phyloP scores from a whole-genome alignment of 1,140 invertebrate species.

The Diorhabda sublineata region DNA sequence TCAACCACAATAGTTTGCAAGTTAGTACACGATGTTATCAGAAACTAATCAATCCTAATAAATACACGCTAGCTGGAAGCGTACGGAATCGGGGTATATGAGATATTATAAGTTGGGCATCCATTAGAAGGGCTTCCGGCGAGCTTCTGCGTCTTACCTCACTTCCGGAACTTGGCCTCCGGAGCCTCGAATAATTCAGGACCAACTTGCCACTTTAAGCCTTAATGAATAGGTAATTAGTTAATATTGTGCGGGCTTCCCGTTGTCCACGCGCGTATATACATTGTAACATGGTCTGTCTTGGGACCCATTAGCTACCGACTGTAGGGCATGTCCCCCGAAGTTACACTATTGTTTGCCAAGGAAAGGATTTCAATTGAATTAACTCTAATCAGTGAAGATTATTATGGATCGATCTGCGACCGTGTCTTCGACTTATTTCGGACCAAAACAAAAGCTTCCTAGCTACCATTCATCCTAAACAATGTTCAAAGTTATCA shows the following conservation, averaged over 20 bases:
- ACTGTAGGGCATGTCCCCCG: slow-evolving; percentile 11
- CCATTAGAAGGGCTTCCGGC: slow-evolving; percentile 44
- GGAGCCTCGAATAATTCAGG: slow-evolving; percentile 45
- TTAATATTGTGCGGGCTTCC: slow-evolving; percentile 44
- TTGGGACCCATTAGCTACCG: slow-evolving; percentile 38
- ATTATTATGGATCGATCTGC: slow-evolving; percentile 36
- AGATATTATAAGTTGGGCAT: slow-evolving; percentile 39
- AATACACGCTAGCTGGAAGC: slow-evolving; percentile 29
- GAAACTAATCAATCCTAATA: slow-evolving; percentile 45
- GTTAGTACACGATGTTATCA: slow-evolving; percentile 24
- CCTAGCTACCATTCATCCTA: not conserved
- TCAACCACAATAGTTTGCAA: slow-evolving; percentile 8
- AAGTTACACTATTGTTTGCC: slow-evolving; percentile 34
- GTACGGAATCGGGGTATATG: not conserved
- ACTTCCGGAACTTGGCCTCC: slow-evolving; percentile 43
- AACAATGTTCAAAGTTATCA: too few species aligned
- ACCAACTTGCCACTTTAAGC: slow-evolving; percentile 47
- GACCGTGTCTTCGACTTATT: slow-evolving; percentile 14
- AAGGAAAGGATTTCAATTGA: slow-evolving; percentile 40
- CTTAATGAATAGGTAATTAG: slow-evolving; percentile 48
- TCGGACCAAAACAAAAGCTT: slow-evolving; percentile 2
- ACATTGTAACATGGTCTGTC: slow-evolving; percentile 21
- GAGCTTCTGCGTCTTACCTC: slow-evolving; percentile 43
- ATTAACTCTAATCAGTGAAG: slow-evolving; percentile 39
- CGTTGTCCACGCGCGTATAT: slow-evolving; percentile 34